Percentiles rank a stretch among this genome's conserved stretches.
These are phyloP conservation scores for Ormyrus thymus DNA, from an alignment of 2,888 invertebrate genomes.

Conservation along the genomic window DNA sequence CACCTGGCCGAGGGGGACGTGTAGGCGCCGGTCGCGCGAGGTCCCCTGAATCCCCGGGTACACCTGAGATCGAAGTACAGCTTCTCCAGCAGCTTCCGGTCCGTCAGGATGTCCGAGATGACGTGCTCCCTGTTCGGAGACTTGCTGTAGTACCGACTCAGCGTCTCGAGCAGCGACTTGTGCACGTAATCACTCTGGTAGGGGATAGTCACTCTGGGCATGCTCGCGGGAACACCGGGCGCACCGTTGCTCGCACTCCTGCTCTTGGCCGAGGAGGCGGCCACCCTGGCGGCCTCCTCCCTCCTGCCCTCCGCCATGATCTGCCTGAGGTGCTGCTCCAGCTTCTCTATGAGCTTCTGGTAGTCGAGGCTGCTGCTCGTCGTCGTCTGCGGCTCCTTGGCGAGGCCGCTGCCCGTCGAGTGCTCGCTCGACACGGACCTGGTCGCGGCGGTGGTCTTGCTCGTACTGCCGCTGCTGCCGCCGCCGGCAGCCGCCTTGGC, in stretches of 20 bases:
- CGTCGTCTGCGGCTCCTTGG: slow-evolving; percentile 42
- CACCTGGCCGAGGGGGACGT: slow-evolving; percentile 68
- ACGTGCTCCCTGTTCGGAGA: slow-evolving; percentile 82
- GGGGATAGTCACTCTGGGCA: slow-evolving; percentile 70
- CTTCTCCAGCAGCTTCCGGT: slow-evolving; percentile 84
- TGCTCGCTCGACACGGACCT: slow-evolving; percentile 34
- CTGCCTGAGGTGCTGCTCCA: slow-evolving; percentile 79
- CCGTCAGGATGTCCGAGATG: slow-evolving; percentile 84
- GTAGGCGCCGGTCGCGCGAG: slow-evolving; percentile 70
- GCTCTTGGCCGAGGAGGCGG: slow-evolving; percentile 21
- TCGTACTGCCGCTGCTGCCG: not conserved
- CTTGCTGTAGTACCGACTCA: slow-evolving; percentile 82
- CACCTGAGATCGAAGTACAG: slow-evolving; percentile 84
- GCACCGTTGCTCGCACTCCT: slow-evolving; percentile 59
- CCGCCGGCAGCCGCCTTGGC: slow-evolving; percentile 54
- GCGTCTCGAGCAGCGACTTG: slow-evolving; percentile 80
- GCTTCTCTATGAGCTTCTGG: slow-evolving; percentile 80
- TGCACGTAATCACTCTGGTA: slow-evolving; percentile 77
- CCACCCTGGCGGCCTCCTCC: slow-evolving; percentile 56
- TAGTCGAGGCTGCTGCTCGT: slow-evolving; percentile 75
- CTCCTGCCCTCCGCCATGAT: slow-evolving; percentile 69
- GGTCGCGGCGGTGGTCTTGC: slow-evolving; percentile 1
- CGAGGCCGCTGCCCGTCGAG: slow-evolving; percentile 29
- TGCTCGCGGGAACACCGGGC: not conserved
- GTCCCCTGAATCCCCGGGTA: slow-evolving; percentile 78